Evolutionary conservation across 2,888 invertebrate genomes (phyloP), one percentile per base, ranked within the genome.

Genomic region (Cylindroiulus punctatus): DNA sequence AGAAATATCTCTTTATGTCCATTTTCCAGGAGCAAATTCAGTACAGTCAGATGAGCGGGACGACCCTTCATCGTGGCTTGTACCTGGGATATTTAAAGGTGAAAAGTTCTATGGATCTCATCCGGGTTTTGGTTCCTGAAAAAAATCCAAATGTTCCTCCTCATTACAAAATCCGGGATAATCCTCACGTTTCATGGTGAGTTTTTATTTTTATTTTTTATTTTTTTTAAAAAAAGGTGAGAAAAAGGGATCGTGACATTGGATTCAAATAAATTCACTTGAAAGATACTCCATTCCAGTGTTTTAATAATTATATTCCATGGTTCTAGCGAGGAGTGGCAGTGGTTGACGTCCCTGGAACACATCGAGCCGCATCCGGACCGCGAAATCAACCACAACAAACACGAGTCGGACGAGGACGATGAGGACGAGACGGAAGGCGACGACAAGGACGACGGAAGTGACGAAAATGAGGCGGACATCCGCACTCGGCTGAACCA

Each of bases 81-180:
- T 99, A 99, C 92, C 92, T 99, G 88, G 97, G 98, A 65, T 99
- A 98, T 91, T 92, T 99, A 88, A 98, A 99, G 91, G 95, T 99
- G 93, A 97, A 97, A 90, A 97, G 97, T 89, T 98, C 98, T 0
- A 97, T 99, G 86, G 98, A 98, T 91, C 94, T 96, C 87, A 96
- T 98, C 83, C 95, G 97, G 89, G 95, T 99, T 14, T 95, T 99
- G 83, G 98, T 98, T 36, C 97, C 98, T 0, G 94, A 96, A 86
- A 95, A 96, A 90, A 94, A 96, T 0, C 99, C 99, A 5, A 99
- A 98, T 91, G 96, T 98, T 89, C 93, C 99, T 88, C 99, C 99
- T 0, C 96, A 98, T 90, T 96, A 95, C 88, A 96, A 97, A 91
- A 94, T 99, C 57, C 92, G 99, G 87, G 96, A 97, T 89, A 98